Base-by-base conservation (phyloP, 2,113 vertebrate genomes). In the Gambusia holbrooki region DNA sequence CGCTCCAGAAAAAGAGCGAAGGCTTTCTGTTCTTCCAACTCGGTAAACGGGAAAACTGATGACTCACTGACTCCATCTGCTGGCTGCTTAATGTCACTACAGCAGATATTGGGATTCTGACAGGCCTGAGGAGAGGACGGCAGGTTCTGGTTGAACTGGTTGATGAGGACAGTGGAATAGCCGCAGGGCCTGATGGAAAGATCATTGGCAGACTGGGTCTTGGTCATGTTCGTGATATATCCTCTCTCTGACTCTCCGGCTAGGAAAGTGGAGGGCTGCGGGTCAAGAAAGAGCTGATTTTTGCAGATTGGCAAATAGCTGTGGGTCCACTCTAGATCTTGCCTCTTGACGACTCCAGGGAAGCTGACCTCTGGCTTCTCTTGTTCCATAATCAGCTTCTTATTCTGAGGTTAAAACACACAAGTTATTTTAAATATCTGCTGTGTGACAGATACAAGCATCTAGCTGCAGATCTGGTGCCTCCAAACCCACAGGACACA, bases 271-370 rank as follows among this genome's bases (percentile, higher is more conserved):
- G 66, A 37, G 32, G 12, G 9, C 7, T 10, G 5, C 22, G 25
- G 15, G 64, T 29, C 35, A 7, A 60, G 45, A 19, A 51, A 45
- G 14, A 40, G 61, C 5, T 64, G 69, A 7, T 73, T 62, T 61
- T 58, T 9, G 27, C 11, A 54, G 28, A 76, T 4, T 4, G 30
- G 30, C 5, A 71, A 61, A 82, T 29, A 69, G 70, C 22, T 3
- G 4, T 65, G 33, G 66, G 75, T 60, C 42, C 61, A 11, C n/a
- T 85, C 37, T 0, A 30, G n/a, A 9, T 40, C 64, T 28, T 76
- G 63, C 33, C 40, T 63, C 22, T 73, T 25, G 68, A 84, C 17
- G 17, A 90, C 63, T 15, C 88, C 70, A 72, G 68, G 65, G 51
- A 37, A 72, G 66, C 62, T 63, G 28, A 74, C 63, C 6, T 77